Percentiles rank a stretch among this genome's conserved stretches.
Conservation (phyloP, 2,797 vertebrate genomes). For the Peromyscus melanophrys region DNA sequence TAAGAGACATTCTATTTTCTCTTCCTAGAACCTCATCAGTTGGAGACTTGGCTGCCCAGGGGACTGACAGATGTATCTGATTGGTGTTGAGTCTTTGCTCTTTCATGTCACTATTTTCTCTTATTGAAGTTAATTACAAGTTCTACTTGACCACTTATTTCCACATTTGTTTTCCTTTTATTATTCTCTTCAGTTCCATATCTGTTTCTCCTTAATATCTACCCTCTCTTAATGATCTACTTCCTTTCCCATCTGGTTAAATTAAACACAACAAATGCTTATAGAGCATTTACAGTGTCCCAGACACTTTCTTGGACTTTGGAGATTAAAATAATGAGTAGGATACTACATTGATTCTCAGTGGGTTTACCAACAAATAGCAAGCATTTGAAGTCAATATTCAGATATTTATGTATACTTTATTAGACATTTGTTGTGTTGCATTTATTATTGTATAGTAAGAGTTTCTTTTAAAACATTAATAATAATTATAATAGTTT, state of each 20-base stretch:
- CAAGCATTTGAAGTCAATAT: not conserved
- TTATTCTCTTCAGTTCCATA: not conserved
- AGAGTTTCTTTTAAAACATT: conserved; percentile 23
- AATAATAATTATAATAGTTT: conserved; percentile 44
- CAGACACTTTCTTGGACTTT: conserved; percentile 1
- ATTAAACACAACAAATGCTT: conserved; percentile 6
- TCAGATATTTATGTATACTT: conserved; percentile 19
- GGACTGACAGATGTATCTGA: not conserved
- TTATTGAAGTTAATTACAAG: not conserved
- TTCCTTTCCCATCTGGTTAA: conserved; percentile 6
- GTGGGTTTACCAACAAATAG: conserved; percentile 39
- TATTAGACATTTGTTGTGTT: conserved; percentile 47
- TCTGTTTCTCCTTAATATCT: conserved; percentile 13
- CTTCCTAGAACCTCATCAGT: not conserved
- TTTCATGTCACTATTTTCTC: conserved; percentile 44
- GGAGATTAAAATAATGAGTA: conserved; percentile 21
- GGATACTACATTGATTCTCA: not conserved
- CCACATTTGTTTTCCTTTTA: not conserved
- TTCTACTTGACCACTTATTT: conserved; percentile 5
- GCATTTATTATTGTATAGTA: not conserved
- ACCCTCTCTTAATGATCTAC: not conserved
- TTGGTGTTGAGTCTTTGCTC: not conserved
- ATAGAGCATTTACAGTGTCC: not conserved
- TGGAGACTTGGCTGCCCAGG: not conserved
- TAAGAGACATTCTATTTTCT: conserved; percentile 25